Conservation (phyloP, 2,113 vertebrate species). For the Pelusios castaneus region DNA sequence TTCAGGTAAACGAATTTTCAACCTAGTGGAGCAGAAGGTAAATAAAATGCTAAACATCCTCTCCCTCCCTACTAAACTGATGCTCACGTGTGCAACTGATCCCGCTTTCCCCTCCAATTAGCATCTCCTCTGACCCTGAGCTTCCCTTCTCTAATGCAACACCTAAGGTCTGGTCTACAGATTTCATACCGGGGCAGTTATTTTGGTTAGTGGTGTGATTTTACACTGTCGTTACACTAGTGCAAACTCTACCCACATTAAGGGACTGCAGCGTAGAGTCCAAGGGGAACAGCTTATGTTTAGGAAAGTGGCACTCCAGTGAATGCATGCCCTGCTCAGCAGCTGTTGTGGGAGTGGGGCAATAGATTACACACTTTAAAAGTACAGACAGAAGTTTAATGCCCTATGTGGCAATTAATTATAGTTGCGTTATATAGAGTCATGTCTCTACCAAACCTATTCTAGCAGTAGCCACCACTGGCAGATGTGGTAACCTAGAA, state of each 20-base stretch:
- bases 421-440: background rate
- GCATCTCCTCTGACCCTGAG: background rate
- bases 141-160: background rate
- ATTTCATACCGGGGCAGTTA: background rate
- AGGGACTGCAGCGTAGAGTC: background rate
- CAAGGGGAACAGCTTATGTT: background rate
- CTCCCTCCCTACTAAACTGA: background rate
- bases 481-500: background rate
- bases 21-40: fast-evolving
- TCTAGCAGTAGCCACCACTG: background rate
- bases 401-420: background rate
- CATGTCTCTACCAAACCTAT: background rate
- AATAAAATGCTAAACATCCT: fast-evolving
- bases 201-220: background rate
- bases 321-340: background rate
- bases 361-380: background rate
- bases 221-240: background rate
- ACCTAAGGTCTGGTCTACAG: background rate
- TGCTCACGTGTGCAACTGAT: background rate
- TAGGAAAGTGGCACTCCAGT: background rate
- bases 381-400: background rate
- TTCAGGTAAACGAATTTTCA: background rate
- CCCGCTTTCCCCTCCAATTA: background rate
- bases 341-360: background rate
- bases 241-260: background rate